Percentiles rank a stretch among this genome's conserved stretches.
phyloP scores from a whole-genome alignment of 2,797 vertebrate genomes.

The Steatocranus sp. region DNA sequence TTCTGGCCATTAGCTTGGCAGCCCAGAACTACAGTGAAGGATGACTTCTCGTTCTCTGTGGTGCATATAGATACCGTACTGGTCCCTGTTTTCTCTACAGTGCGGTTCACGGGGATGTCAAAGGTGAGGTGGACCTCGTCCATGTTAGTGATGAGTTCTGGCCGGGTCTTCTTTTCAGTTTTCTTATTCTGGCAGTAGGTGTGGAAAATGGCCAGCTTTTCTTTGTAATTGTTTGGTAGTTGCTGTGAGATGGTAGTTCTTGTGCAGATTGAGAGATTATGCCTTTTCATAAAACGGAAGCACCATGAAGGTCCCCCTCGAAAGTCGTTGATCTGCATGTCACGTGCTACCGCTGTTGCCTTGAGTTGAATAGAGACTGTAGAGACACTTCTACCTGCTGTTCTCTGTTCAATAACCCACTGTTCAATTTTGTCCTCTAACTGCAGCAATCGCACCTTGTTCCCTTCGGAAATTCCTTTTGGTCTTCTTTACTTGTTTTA shows the following conservation, averaged over 20 bases:
- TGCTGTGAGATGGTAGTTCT: accelerated
- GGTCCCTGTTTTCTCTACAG: neutral
- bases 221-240: accelerated
- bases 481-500: too few species aligned
- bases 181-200: neutral
- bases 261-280: neutral
- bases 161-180: neutral
- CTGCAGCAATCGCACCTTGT: accelerated
- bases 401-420: too few species aligned
- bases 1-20: neutral
- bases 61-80: accelerated
- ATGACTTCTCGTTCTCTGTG: accelerated
- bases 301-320: accelerated
- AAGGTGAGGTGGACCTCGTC: accelerated
- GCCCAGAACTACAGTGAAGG: neutral
- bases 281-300: neutral
- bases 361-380: neutral
- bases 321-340: neutral
- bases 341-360: neutral
- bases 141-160: accelerated
- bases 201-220: accelerated
- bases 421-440: too few species aligned
- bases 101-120: accelerated
- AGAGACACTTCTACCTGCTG: neutral
- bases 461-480: too few species aligned